Evolutionary conservation across 2,797 vertebrate species (phyloP).

Genomic region (Tokudaia muenninki): DNA sequence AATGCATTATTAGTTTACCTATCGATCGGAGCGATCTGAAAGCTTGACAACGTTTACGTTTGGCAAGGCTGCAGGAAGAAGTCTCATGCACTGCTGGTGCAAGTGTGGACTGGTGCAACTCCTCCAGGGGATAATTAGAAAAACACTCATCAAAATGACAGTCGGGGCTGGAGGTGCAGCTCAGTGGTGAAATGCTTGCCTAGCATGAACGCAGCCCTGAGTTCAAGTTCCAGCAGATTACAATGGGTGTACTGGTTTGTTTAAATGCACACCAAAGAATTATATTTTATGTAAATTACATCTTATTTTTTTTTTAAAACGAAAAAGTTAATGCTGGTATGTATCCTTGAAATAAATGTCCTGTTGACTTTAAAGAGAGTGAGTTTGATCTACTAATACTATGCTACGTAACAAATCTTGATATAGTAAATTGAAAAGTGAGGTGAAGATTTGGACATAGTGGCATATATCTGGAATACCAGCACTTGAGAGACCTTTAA

Average conservation of each 20-base stretch:
- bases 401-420: background rate
- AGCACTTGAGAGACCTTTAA: background rate
- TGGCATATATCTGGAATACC: background rate
- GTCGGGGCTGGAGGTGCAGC: background rate
- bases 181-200: background rate
- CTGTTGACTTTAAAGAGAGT: constrained; percentile 27
- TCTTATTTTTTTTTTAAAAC: constrained; percentile 3
- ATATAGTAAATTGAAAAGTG: constrained; percentile 6
- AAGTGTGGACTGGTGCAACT: background rate
- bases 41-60: background rate
- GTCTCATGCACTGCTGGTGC: background rate
- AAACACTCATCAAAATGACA: background rate
- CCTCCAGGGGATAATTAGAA: background rate
- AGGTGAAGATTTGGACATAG: background rate
- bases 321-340: background rate
- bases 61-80: background rate
- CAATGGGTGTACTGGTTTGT: background rate
- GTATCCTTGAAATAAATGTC: constrained; percentile 26
- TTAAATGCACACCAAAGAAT: background rate
- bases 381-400: background rate
- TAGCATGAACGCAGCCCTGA: too few relatives aligned
- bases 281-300: constrained; percentile 38
- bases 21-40: background rate
- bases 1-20: background rate
- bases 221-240: background rate